A percentile compares a stretch with the other conserved stretches of the same genome.
Evolutionary conservation across 2,113 vertebrate species (phyloP).

Genomic region (Irena cyanogastra): DNA sequence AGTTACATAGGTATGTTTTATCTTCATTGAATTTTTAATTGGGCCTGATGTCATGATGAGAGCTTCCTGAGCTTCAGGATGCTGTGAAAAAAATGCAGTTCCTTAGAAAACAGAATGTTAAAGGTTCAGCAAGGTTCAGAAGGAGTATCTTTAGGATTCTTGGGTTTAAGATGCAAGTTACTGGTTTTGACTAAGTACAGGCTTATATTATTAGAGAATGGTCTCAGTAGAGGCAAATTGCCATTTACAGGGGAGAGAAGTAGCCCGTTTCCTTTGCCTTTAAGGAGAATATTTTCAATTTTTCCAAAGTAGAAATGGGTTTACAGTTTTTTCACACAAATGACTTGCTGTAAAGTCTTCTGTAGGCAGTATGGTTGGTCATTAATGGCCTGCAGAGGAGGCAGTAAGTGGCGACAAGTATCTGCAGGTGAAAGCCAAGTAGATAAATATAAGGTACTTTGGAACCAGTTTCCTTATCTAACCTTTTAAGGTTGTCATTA

Average conservation of each 20-base stretch:
- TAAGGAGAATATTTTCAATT: not conserved
- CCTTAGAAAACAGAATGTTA: not conserved
- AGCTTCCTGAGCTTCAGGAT: not conserved
- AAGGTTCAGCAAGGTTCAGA: not conserved
- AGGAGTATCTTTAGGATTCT: not conserved
- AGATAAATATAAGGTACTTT: constrained; percentile 48
- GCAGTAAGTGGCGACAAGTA: constrained; percentile 21
- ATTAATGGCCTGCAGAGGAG: not conserved
- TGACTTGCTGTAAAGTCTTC: not conserved
- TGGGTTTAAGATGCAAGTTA: not conserved
- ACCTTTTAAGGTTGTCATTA: constrained; percentile 43
- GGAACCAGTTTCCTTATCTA: constrained; percentile 61
- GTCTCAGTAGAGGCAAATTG: not conserved
- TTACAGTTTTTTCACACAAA: not conserved
- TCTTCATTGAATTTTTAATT: not conserved
- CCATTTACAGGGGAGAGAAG: not conserved
- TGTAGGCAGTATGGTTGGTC: not conserved
- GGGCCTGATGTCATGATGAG: not conserved
- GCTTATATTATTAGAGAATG: not conserved
- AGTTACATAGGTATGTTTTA: not conserved
- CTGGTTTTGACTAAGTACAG: not conserved
- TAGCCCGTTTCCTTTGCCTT: not conserved
- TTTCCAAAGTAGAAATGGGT: not conserved
- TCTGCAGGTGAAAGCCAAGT: constrained; percentile 40
- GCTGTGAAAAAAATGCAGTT: not conserved